phyloP scores from a whole-genome alignment of 2,888 invertebrate species.

The Sialis lutaria region DNA sequence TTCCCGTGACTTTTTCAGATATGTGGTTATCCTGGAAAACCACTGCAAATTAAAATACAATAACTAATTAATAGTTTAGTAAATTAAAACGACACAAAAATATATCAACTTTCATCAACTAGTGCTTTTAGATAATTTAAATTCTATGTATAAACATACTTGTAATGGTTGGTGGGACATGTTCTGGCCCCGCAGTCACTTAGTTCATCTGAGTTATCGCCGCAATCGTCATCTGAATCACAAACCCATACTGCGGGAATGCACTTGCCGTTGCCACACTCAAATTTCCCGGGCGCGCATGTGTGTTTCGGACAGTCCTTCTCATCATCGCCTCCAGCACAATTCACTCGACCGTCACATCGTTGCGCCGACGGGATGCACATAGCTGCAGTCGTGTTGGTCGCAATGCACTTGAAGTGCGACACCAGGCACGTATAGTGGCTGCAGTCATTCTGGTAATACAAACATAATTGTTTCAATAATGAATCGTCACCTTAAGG shows the following conservation, averaged over 20 bases:
- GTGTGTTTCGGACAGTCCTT: slow-evolving; percentile 45
- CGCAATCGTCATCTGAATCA: slow-evolving; percentile 62
- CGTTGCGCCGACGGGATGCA: slow-evolving; percentile 43
- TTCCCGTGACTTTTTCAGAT: no score
- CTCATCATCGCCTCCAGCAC: slow-evolving; percentile 57
- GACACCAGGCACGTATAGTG: slow-evolving; percentile 50
- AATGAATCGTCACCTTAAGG: not conserved
- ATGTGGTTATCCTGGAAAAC: no score
- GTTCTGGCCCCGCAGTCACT: slow-evolving; percentile 31
- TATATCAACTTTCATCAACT: no score
- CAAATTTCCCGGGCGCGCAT: slow-evolving; percentile 49
- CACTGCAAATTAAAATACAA: no score
- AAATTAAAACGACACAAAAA: no score
- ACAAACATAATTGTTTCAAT: slow-evolving; percentile 6
- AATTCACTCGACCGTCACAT: slow-evolving; percentile 57
- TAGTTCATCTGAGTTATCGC: slow-evolving; percentile 45
- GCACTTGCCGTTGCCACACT: slow-evolving; percentile 54
- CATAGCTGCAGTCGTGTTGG: slow-evolving; percentile 36
- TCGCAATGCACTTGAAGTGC: slow-evolving; percentile 50
- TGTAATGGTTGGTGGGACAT: slow-evolving; percentile 35
- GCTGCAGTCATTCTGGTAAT: slow-evolving; percentile 3
- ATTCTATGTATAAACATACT: not conserved
- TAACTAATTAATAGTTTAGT: no score
- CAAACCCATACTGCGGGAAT: slow-evolving; percentile 69
- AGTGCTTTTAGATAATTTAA: no score